Evolutionary conservation across 2,797 vertebrate species (phyloP).

Genomic region (Enoplosus armatus): DNA sequence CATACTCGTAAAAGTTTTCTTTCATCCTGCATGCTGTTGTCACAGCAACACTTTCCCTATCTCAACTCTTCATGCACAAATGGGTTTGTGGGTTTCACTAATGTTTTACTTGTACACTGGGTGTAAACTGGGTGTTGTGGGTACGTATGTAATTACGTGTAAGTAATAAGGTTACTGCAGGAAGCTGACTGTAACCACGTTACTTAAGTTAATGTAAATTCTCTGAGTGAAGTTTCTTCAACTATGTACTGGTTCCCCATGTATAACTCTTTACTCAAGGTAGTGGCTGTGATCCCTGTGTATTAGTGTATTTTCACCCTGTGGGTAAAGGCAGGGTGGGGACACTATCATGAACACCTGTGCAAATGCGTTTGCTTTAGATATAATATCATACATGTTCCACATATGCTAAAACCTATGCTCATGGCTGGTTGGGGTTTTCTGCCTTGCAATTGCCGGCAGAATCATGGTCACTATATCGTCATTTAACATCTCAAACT

Average conservation of each 20-base stretch:
- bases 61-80: background rate
- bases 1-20: background rate
- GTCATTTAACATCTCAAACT: background rate
- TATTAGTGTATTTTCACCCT: background rate
- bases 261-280: background rate
- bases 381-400: background rate
- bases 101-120: background rate
- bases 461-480: background rate
- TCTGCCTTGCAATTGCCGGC: background rate
- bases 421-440: background rate
- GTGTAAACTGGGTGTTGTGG: background rate
- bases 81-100: no score
- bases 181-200: background rate
- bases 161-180: background rate
- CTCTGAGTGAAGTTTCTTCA: background rate
- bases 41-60: background rate
- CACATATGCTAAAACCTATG: background rate
- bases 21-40: background rate
- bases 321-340: background rate
- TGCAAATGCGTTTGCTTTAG: constrained; percentile 2
- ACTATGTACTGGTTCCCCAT: background rate
- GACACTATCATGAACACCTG: background rate
- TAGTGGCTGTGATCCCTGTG: background rate
- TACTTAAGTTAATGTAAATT: background rate
- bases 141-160: background rate